Evolutionary conservation across 23 tunicate species (phyloP).

Genomic region (Clavelina lepadiformis): DNA sequence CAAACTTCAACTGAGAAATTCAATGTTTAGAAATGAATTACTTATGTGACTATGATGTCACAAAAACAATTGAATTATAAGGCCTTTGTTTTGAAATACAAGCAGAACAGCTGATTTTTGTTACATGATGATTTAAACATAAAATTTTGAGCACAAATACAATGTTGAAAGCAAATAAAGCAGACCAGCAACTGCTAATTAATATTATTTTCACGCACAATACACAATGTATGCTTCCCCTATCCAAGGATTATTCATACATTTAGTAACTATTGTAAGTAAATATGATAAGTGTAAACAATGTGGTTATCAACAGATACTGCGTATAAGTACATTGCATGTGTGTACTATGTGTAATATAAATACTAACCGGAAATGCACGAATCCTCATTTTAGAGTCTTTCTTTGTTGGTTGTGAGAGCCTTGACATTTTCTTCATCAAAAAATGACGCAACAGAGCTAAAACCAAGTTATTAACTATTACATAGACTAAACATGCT

Average conservation of each 20-base stretch:
- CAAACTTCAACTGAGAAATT: conserved; percentile 1
- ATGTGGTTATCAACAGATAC: too few relatives aligned
- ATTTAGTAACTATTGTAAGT: too few relatives aligned
- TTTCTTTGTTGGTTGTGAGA: conserved; percentile 63
- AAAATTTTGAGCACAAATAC: not conserved
- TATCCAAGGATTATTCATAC: too few relatives aligned
- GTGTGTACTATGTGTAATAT: too few relatives aligned
- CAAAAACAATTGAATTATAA: conserved; percentile 12
- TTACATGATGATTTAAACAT: not conserved
- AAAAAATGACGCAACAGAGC: too few relatives aligned
- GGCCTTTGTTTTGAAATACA: conserved; percentile 4
- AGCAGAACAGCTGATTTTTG: not conserved
- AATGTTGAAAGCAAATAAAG: not conserved
- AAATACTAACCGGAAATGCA: conserved; percentile 94
- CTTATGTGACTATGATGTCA: too few relatives aligned
- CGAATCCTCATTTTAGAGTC: conserved; percentile 98
- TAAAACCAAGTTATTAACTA: too few relatives aligned
- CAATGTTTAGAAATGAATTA: too few relatives aligned
- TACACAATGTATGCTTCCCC: not conserved
- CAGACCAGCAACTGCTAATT: not conserved
- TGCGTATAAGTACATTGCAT: not conserved
- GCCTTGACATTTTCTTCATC: conserved; percentile 22
- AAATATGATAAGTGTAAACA: too few relatives aligned
- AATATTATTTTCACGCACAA: not conserved
- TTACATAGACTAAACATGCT: too few relatives aligned